Evolutionary conservation across 2,113 vertebrate genomes (phyloP).

Genomic region (Emydocephalus ijimae): DNA sequence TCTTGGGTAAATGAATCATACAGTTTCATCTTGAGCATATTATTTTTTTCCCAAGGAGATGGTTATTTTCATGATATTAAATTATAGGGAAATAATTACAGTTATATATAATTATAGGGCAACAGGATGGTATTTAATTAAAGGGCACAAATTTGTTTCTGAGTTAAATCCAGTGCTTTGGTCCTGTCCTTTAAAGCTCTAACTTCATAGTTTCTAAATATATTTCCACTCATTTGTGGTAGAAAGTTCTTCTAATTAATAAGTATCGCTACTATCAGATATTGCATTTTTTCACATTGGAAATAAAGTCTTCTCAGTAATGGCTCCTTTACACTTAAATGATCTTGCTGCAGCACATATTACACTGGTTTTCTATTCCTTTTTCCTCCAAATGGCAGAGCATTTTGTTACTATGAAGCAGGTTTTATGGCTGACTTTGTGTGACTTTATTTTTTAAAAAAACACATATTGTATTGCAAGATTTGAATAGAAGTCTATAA

Average conservation of each 20-base stretch:
- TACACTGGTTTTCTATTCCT: neutral
- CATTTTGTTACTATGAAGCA: neutral
- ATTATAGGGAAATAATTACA: neutral
- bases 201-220: neutral
- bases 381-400: neutral
- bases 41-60: neutral
- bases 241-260: neutral
- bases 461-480: neutral
- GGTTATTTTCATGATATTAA: neutral
- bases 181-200: neutral
- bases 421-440: neutral
- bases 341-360: neutral
- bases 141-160: neutral
- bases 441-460: neutral
- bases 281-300: neutral
- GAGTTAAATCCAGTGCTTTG: neutral
- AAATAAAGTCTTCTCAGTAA: neutral
- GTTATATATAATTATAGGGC: neutral
- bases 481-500: neutral
- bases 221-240: neutral
- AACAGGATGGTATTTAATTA: neutral
- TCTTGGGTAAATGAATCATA: neutral
- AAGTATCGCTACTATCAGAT: neutral
- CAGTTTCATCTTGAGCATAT: neutral
- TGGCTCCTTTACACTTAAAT: neutral